Evolutionary conservation across 2,113 vertebrate species (phyloP).

Genomic region (Nibea albiflora): DNA sequence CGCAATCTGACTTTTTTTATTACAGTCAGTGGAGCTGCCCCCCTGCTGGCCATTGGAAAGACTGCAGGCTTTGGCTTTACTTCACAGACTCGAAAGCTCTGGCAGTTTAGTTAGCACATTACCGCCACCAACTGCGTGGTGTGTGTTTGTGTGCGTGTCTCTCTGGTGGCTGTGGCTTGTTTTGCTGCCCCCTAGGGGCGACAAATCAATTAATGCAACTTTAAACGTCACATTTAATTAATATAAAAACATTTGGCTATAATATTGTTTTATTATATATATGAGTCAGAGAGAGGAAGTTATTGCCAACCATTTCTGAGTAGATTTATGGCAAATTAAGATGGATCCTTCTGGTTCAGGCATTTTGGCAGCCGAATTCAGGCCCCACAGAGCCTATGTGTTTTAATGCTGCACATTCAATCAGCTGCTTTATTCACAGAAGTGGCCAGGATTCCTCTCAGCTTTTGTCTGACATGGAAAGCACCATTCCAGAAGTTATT

Average conservation of each 20-base stretch:
- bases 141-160: background rate
- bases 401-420: conserved; percentile 18
- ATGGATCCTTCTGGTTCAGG: background rate
- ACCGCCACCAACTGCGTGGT: background rate
- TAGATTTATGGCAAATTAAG: background rate
- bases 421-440: conserved; percentile 12
- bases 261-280: no score
- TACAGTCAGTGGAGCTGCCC: no score
- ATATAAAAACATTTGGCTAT: background rate
- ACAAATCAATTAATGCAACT: background rate
- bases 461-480: conserved; percentile 1
- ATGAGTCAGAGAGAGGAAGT: background rate
- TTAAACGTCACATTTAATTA: background rate
- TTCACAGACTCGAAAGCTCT: no score
- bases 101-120: background rate
- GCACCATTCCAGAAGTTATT: background rate
- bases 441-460: background rate
- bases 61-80: no score
- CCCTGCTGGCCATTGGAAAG: no score
- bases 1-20: no score
- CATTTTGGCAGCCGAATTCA: conserved; percentile 17
- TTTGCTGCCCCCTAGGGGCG: background rate
- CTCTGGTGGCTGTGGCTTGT: background rate
- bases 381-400: background rate
- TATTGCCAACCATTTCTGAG: background rate